Percentiles rank a stretch among this genome's conserved stretches.
Conservation (phyloP, 2,888 invertebrate genomes). For the Melanargia galathea region DNA sequence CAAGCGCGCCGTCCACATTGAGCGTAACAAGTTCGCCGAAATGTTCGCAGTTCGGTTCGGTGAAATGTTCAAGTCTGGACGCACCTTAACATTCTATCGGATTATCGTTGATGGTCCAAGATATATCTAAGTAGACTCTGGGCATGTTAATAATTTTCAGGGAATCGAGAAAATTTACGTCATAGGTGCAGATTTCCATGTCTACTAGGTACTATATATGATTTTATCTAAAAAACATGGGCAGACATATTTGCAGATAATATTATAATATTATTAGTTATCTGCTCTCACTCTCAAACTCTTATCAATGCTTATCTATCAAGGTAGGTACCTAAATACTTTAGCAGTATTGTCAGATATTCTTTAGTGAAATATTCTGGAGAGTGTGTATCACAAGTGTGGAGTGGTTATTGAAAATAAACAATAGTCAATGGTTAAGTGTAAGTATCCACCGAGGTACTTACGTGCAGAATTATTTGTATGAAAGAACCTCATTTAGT, state of each 20-base stretch:
- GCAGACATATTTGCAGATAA: not conserved
- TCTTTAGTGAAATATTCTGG: slow-evolving; percentile 36
- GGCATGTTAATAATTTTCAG: too few species aligned
- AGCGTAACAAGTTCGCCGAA: too few species aligned
- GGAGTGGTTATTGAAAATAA: slow-evolving; percentile 35
- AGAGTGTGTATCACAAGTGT: slow-evolving; percentile 30
- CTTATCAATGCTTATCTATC: slow-evolving; percentile 44
- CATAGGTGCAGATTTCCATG: too few species aligned
- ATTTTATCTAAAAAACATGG: too few species aligned
- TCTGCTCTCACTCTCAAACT: slow-evolving; percentile 37
- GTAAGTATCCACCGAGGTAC: slow-evolving; percentile 30
- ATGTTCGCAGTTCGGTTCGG: too few species aligned
- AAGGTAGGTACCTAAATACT: slow-evolving; percentile 22
- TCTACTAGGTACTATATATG: too few species aligned
- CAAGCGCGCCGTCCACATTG: too few species aligned
- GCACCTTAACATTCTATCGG: too few species aligned
- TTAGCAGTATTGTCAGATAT: slow-evolving; percentile 24
- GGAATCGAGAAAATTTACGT: too few species aligned
- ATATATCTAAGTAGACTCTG: too few species aligned
- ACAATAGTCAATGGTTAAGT: slow-evolving; percentile 26
- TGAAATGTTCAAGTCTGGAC: too few species aligned
- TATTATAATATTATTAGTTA: slow-evolving; percentile 24
- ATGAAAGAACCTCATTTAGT: slow-evolving; percentile 9
- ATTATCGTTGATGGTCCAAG: too few species aligned
- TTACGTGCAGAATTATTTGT: slow-evolving; percentile 7